phyloP scores from a whole-genome alignment of 2,888 invertebrate genomes.

The Temnothorax unifasciatus region DNA sequence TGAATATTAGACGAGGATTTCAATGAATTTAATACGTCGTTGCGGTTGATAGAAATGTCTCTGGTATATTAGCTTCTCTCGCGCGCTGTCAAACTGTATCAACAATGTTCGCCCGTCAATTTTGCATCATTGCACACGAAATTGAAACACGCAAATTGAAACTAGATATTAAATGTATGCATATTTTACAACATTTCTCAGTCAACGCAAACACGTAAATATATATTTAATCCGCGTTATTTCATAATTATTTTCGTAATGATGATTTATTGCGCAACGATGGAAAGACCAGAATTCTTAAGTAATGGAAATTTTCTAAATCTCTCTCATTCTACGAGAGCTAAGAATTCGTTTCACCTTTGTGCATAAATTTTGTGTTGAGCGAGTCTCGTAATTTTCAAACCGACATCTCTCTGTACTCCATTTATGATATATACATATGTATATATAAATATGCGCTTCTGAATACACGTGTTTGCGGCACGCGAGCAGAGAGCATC shows the following conservation, averaged over 20 bases:
- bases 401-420: neutral
- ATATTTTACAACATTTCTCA: neutral
- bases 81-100: slow-evolving; percentile 29
- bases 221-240: slow-evolving; percentile 10
- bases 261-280: neutral
- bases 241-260: neutral
- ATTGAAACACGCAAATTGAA: slow-evolving; percentile 33
- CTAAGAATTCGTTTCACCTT: neutral
- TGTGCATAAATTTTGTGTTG: neutral
- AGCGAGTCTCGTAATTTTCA: neutral
- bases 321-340: neutral
- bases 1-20: slow-evolving; percentile 48
- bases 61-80: slow-evolving; percentile 40
- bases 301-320: neutral
- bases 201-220: neutral
- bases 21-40: slow-evolving; percentile 41
- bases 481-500: slow-evolving; percentile 52
- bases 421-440: neutral
- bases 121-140: slow-evolving; percentile 16
- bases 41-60: slow-evolving; percentile 43
- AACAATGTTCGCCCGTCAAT: slow-evolving; percentile 43
- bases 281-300: neutral
- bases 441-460: slow-evolving; percentile 8
- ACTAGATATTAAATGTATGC: slow-evolving; percentile 5
- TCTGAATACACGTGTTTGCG: slow-evolving; percentile 25